Evolutionary conservation across 2,797 vertebrate species (phyloP).

Genomic region (Danio tinwini): DNA sequence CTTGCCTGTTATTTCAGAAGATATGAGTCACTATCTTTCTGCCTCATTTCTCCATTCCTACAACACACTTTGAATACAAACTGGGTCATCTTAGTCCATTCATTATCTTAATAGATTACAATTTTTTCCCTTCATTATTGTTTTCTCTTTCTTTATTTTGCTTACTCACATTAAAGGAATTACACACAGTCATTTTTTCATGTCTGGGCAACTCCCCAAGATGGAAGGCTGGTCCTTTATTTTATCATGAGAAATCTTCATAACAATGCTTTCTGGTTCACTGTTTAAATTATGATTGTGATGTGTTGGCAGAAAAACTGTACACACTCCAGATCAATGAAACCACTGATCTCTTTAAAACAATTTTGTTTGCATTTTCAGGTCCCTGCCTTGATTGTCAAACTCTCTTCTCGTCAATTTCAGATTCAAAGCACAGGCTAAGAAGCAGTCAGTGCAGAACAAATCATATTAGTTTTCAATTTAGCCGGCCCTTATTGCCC

Average conservation of each 20-base stretch:
- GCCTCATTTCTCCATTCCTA: no score
- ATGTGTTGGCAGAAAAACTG: constrained; percentile 61
- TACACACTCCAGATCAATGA: constrained; percentile 59
- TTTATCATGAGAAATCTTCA: constrained; percentile 68
- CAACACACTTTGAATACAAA: no score
- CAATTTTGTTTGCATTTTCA: constrained; percentile 52
- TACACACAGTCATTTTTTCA: constrained; percentile 59
- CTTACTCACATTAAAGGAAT: not conserved
- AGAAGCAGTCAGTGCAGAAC: constrained; percentile 26
- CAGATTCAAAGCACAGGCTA: constrained; percentile 30
- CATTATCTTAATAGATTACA: no score
- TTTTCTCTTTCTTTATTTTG: not conserved
- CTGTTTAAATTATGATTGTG: constrained; percentile 66
- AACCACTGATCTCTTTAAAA: constrained; percentile 41
- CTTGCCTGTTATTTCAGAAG: no score
- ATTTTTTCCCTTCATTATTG: no score
- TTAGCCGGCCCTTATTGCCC: constrained; percentile 34
- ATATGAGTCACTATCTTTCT: no score
- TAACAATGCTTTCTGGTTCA: constrained; percentile 61
- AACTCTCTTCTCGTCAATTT: constrained; percentile 27
- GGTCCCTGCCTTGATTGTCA: constrained; percentile 58
- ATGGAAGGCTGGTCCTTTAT: constrained; percentile 66
- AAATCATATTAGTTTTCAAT: constrained; percentile 53
- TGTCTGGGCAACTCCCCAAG: constrained; percentile 62
- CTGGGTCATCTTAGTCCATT: no score